Evolutionary conservation across 2,888 invertebrate species (phyloP).

Genomic region (Cylloceria caligata): DNA sequence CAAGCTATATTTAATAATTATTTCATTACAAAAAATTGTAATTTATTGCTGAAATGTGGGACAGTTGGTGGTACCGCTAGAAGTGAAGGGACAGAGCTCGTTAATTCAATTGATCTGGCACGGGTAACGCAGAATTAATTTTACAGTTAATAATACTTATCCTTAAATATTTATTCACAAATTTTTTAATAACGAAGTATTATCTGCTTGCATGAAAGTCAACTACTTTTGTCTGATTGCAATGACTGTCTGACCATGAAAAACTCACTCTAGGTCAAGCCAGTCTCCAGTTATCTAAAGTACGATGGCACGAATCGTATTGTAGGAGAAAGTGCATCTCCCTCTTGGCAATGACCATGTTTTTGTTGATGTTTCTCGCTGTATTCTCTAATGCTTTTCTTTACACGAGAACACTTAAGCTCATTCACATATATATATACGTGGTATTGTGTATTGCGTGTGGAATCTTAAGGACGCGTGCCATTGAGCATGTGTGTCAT

Average conservation of each 20-base stretch:
- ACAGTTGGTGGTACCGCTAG: not conserved
- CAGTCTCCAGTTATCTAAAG: constrained; percentile 63
- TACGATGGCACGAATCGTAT: constrained; percentile 38
- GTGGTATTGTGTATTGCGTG: constrained; percentile 23
- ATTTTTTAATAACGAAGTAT: constrained; percentile 19
- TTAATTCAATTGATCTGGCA: not conserved
- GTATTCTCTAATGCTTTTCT: constrained; percentile 26
- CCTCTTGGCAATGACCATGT: constrained; percentile 53
- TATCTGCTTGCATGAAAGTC: constrained; percentile 56
- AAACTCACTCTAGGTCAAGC: constrained; percentile 65
- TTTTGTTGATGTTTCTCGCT: constrained; percentile 51
- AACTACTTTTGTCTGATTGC: constrained; percentile 8
- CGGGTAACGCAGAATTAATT: not conserved
- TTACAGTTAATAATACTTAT: not conserved
- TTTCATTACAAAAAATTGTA: too few relatives aligned
- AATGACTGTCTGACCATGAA: constrained; percentile 56
- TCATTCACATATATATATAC: constrained; percentile 1
- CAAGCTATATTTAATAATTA: too few relatives aligned
- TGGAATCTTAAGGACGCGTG: constrained; percentile 68
- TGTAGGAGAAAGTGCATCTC: constrained; percentile 64
- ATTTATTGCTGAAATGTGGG: not conserved
- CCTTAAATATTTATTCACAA: constrained; percentile 5
- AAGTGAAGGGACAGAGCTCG: not conserved
- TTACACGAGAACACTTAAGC: not conserved
- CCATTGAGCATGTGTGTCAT: constrained; percentile 76